Conservation (phyloP, 1,140 invertebrate species). For the Brachionus calyciflorus region DNA sequence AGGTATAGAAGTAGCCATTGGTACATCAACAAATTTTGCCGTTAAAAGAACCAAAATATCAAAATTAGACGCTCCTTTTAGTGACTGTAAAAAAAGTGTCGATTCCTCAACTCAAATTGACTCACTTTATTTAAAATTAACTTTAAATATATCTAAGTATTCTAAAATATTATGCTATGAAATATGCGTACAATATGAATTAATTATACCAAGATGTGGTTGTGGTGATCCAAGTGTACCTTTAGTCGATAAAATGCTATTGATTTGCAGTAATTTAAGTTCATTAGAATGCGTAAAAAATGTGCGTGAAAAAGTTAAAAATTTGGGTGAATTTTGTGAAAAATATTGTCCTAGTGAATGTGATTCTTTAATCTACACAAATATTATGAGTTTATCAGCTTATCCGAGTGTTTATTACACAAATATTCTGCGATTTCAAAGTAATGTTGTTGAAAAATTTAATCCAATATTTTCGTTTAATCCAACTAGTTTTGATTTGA, state of each 20-base stretch:
- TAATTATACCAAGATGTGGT: constrained; percentile 26
- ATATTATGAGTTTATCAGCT: background rate
- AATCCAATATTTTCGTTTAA: background rate
- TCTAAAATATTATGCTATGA: constrained; percentile 25
- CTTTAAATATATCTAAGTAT: background rate
- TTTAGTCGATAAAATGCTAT: background rate
- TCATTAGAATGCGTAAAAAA: background rate
- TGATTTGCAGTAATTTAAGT: background rate
- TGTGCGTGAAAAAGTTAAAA: background rate
- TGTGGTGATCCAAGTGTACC: constrained; percentile 31
- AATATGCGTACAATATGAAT: constrained; percentile 19
- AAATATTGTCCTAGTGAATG: constrained; percentile 9
- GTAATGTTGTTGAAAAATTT: constrained; percentile 4
- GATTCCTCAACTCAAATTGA: background rate
- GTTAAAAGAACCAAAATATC: background rate
- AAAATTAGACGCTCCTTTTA: background rate
- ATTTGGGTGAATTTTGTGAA: background rate
- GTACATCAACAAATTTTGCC: background rate
- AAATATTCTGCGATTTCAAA: constrained; percentile 2
- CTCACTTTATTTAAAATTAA: background rate
- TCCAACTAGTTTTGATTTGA: no score
- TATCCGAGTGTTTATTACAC: constrained; percentile 34
- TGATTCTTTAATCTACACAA: constrained; percentile 1
- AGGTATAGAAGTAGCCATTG: background rate
- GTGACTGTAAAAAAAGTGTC: background rate